Evolutionary conservation across 2,797 vertebrate genomes (phyloP).

Genomic region (Paedocypris micromegethes): DNA sequence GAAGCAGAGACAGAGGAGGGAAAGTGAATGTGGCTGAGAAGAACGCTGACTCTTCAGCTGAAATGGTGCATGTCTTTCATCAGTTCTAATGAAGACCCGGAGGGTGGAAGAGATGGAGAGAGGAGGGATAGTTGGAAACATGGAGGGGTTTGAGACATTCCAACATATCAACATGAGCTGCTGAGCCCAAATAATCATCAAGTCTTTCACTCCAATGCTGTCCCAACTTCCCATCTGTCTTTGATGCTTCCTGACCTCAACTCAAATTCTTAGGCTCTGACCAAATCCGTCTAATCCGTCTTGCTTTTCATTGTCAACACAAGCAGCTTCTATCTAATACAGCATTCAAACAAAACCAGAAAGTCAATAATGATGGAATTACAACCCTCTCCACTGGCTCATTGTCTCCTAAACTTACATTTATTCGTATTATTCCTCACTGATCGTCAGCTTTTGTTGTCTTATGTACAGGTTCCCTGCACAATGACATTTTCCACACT

Average conservation of each 20-base stretch:
- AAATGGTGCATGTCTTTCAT: constrained; percentile 42
- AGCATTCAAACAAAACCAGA: neutral
- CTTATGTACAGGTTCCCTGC: no score
- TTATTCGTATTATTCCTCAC: no score
- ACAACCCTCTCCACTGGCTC: no score
- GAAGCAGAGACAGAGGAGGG: constrained; percentile 32
- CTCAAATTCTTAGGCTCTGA: constrained; percentile 9
- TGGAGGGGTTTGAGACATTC: constrained; percentile 13
- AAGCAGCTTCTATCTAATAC: neutral
- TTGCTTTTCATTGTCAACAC: neutral
- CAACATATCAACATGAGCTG: constrained; percentile 3
- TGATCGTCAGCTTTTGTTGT: no score
- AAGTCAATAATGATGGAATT: no score
- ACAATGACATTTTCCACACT: no score
- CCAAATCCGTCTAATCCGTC: neutral
- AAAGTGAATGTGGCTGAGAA: constrained; percentile 16
- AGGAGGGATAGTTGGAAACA: neutral
- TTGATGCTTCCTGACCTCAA: neutral
- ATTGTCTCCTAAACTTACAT: no score
- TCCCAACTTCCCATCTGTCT: constrained; percentile 10
- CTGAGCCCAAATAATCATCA: constrained; percentile 24
- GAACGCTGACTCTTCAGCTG: constrained; percentile 32
- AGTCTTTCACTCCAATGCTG: constrained; percentile 5
- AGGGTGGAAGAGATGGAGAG: constrained; percentile 13
- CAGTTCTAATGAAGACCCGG: constrained; percentile 46